Evolutionary conservation across 2,113 vertebrate species (phyloP), one percentile per base, ranked within the genome.

Genomic region (Grammomys surdaster): DNA sequence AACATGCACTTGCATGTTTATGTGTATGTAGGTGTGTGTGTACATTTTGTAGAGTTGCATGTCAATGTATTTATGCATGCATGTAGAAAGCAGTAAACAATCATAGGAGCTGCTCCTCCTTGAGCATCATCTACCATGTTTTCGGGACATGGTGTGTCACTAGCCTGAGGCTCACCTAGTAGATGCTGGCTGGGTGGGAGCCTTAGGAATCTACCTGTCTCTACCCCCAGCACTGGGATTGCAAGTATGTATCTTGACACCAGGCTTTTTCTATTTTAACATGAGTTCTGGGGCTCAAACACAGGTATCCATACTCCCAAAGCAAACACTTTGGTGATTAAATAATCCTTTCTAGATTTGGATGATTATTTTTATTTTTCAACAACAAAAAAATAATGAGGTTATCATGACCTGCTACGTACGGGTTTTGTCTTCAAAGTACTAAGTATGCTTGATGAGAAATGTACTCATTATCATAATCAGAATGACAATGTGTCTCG

Each of bases 321-420:
- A 33, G 78, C 78, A 81, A 58, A 51, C 17, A 11, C 33, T 56
- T 81, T 56, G 76, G 14, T 51, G 76, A 78, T 17, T 51, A 17
- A 51, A 78, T 78, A 51, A 33, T 78, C 46, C 31, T 51, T 28
- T 51, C 75, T 28, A 33, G 76, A 98, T 96, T 97, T 98, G 33
- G 98, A 98, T 12, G 97, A 96, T 91, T 98, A 5, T 22, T 81
- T 54, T 36, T 20, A 36, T 77, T 90, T 84, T 93, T 10, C 9
- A 40, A 19, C 70, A 72, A 26, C 6, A 84, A n/a, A 60, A 26
- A 84, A n/a, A 46, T 10, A 91, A 65, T 24, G 67, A 84, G 24
- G 22, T 26, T 22, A 84, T 16, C 28, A 72, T 60, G 33, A n/a
- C 36, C 6, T 40, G 10, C 81, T 36, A 46, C 17, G 28, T 13